phyloP scores from a whole-genome alignment of 2,113 vertebrate species.

The Lycocorax pyrrhopterus region DNA sequence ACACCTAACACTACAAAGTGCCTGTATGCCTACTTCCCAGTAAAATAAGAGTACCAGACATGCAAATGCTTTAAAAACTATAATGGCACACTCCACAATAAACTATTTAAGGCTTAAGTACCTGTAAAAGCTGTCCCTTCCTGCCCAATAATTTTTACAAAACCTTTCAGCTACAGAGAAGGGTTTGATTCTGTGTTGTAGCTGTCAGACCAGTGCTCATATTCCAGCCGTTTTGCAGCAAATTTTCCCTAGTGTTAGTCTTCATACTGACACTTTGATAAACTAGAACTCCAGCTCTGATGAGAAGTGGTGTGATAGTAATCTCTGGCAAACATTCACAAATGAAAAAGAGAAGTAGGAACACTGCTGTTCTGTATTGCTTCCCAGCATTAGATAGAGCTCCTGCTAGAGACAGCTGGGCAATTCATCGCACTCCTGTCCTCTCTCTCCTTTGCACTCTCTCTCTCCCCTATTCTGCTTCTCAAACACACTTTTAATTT shows the following conservation, averaged over 20 bases:
- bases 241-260: constrained; percentile 47
- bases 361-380: background rate
- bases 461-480: too few relatives aligned
- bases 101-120: background rate
- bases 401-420: background rate
- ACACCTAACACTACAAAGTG: too few relatives aligned
- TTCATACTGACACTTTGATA: constrained; percentile 64
- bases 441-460: background rate
- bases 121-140: background rate
- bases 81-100: background rate
- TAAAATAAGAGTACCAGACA: background rate
- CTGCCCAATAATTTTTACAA: constrained; percentile 25
- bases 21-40: background rate
- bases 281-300: constrained; percentile 44
- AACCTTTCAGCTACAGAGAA: constrained; percentile 9
- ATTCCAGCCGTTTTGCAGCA: constrained; percentile 12
- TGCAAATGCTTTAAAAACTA: background rate
- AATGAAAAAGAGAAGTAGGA: background rate
- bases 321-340: constrained; percentile 58
- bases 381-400: background rate
- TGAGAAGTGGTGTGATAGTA: constrained; percentile 51
- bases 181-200: background rate
- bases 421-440: accelerated
- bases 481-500: background rate
- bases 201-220: constrained; percentile 29